Base-by-base conservation (phyloP, 2,888 invertebrate genomes). In the Cabera pusaria region DNA sequence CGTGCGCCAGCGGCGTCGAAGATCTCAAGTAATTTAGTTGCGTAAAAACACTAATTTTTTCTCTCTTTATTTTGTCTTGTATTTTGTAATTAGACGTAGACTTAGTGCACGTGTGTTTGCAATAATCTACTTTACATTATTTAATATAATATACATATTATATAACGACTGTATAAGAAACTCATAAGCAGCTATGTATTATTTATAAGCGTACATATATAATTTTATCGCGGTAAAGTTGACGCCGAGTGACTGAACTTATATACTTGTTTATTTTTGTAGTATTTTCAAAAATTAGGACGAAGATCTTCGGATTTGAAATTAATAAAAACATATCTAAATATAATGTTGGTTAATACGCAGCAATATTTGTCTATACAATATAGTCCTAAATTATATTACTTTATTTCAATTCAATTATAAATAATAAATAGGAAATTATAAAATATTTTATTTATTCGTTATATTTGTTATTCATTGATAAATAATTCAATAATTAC, bases 11-110 rank as follows among this genome's bases (percentile, higher is more conserved):
- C n/a, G n/a, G n/a, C n/a, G 78, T 66, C 70, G 79, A 75, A 76
- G 86, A 87, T 87, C 86, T 87, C 86, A 87, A 74, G 74, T 85
- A 81, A 76, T 82, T 82, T 83, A 85, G 83, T 81, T 82, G 59
- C 61, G 37, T 52, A 49, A 48, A 44, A 41, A 47, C 42, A 46
- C 46, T 49, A 42, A 33, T 35, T 51, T 48, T 39, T 43, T 20
- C 31, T 31, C 14, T 22, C 6, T 37, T 37, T 36, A 18, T 55
- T 68, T 68, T 72, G 69, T 72, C 70, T 74, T 72, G 66, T 68
- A 67, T 66, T 64, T 59, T 60, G 66, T 68, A 70, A 59, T 61
- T 68, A 66, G 64, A 48, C 44, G 65, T 75, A 72, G 75, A 56
- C 59, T 56, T 83, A 81, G 80, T 85, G 86, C 86, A 85, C 86